Conservation (phyloP, 2,888 invertebrate species). For the Arrhopalites spinosus region DNA sequence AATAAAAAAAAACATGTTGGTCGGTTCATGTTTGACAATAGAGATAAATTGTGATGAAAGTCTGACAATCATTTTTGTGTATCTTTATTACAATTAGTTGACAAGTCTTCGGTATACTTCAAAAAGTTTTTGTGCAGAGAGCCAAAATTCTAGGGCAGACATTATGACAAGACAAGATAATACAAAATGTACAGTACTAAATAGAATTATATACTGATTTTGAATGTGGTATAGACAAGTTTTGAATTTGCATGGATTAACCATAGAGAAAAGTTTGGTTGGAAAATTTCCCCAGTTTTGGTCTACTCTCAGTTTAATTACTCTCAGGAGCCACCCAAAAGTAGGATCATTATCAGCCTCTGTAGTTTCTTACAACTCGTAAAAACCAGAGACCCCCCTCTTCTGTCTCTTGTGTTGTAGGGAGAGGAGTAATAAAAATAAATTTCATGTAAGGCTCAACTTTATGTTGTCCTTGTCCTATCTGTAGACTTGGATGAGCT, state of each 20-base stretch:
- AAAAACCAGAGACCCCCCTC: background rate
- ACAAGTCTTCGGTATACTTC: constrained; percentile 26
- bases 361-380: constrained; percentile 10
- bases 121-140: background rate
- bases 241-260: background rate
- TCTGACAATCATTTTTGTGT: background rate
- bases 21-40: background rate
- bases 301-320: constrained; percentile 11
- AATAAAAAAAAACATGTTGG: too few relatives aligned
- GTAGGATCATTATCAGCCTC: constrained; percentile 17
- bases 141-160: too few relatives aligned
- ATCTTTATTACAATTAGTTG: constrained; percentile 37
- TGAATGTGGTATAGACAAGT: background rate
- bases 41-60: constrained; percentile 23
- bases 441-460: constrained; percentile 1
- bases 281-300: too few relatives aligned
- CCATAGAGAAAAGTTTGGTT: too few relatives aligned
- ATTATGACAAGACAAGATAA: too few relatives aligned
- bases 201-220: background rate
- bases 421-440: constrained; percentile 1
- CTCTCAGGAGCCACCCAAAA: constrained; percentile 15
- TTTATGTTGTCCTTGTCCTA: too few relatives aligned
- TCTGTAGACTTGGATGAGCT: too few relatives aligned
- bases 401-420: background rate
- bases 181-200: background rate